Percentiles rank a stretch among this genome's conserved stretches.
Conservation (phyloP, 2,113 vertebrate species). For the Mixornis gularis region DNA sequence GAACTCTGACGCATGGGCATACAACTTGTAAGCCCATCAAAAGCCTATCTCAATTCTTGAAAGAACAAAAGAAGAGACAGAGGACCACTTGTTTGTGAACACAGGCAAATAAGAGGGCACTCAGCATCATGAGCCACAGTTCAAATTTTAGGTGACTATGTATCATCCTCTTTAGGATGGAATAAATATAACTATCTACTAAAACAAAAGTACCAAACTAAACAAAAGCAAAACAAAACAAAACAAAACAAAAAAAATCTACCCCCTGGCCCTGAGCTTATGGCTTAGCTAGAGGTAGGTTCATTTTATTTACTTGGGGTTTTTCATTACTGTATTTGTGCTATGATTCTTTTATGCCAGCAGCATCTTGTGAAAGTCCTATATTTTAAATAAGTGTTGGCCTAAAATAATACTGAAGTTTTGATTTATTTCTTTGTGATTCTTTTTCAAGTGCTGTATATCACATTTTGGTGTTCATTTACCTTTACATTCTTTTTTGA, state of each 20-base stretch:
- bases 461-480: slow-evolving; percentile 77
- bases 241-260: not conserved
- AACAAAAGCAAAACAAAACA: not conserved
- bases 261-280: not conserved
- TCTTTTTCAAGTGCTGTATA: slow-evolving; percentile 70
- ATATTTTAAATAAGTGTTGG: slow-evolving; percentile 58
- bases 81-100: not conserved
- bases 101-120: not conserved
- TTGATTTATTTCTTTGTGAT: slow-evolving; percentile 70
- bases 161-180: not conserved
- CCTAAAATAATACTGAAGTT: slow-evolving; percentile 56
- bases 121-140: not conserved
- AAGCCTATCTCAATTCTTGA: not conserved
- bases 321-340: not conserved
- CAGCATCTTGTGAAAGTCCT: slow-evolving; percentile 15
- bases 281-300: not conserved
- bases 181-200: not conserved
- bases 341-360: not conserved
- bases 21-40: not conserved
- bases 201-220: not conserved
- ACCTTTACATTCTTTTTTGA: slow-evolving; percentile 74
- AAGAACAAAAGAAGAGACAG: not conserved
- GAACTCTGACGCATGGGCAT: not conserved
- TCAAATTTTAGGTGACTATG: not conserved
- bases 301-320: not conserved